Base-by-base conservation (phyloP, 2,888 invertebrate species). In the Oligia strigilis region DNA sequence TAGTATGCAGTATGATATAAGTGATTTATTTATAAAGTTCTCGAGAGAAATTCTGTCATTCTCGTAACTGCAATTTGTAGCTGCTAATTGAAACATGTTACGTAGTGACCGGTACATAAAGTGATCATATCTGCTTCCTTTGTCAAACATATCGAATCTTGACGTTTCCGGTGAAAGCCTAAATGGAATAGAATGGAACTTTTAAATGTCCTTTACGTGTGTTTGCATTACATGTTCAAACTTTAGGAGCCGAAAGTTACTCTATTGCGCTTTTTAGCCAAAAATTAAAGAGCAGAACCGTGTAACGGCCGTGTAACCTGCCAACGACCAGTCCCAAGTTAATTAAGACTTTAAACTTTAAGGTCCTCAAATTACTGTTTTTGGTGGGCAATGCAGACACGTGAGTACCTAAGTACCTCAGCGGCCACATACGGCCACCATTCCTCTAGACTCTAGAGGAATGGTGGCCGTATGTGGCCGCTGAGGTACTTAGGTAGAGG, bases 81-180 rank as follows among this genome's bases (percentile, higher is more conserved):
- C 66, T 66, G 55, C 49, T 83, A 75, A 83, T 75, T 86, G 79
- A 23, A 70, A 75, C 66, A 40, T 60, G 49, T 75, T 66, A 62
- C 62, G 74, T 76, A 40, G 6, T 29, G 19, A 36, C 14, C 23
- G 29, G 60, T 67, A 43, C 17, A 43, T 11, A 9, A 64, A 23
- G 14, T 58, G 85, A 84, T 82, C 69, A 43, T 77, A 84, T 87
- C 85, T 80, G 72, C 29, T 88, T 87, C 82, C 82, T 89, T 83
- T 79, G 78, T 82, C 67, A 67, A 76, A 72, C 72, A 2, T 62
- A 76, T 77, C 74, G 62, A 65, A 64, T 40, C 19, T 64, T 75
- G 81, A 65, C 76, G 52, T 58, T 76, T 89, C 88, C 86, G 88
- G 88, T 83, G 87, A 88, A 88, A 87, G 89, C 75, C 62, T 65